Evolutionary conservation across 2,888 invertebrate genomes (phyloP).

Genomic region (Lithophane socia): DNA sequence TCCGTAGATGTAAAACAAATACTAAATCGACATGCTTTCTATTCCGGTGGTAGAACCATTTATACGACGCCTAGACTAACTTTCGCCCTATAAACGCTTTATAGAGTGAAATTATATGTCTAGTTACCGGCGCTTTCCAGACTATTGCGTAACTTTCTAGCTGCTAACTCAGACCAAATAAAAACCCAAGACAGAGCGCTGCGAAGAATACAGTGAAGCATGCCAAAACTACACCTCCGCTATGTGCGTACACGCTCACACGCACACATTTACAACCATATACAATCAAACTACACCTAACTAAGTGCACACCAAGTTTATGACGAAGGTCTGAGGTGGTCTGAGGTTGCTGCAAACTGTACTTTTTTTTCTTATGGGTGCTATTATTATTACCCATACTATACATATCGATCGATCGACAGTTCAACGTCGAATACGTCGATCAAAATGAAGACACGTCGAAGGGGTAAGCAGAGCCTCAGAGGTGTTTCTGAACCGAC

Average conservation of each 20-base stretch:
- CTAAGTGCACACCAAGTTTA: too few relatives aligned
- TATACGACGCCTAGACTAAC: slow-evolving; percentile 66
- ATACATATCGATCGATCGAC: neutral
- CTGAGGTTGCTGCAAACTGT: slow-evolving; percentile 3
- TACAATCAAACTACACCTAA: too few relatives aligned
- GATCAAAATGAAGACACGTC: neutral
- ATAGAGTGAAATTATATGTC: slow-evolving; percentile 68
- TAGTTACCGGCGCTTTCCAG: slow-evolving; percentile 59
- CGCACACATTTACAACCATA: too few relatives aligned
- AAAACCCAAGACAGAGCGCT: too few relatives aligned
- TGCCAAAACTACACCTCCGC: too few relatives aligned
- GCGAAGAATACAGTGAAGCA: too few relatives aligned
- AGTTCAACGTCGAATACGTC: neutral
- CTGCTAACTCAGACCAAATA: neutral
- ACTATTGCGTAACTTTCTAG: slow-evolving; percentile 30
- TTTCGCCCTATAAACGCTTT: slow-evolving; percentile 73
- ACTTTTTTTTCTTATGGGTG: neutral
- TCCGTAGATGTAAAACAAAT: slow-evolving; percentile 5
- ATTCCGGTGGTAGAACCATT: slow-evolving; percentile 49
- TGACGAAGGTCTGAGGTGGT: neutral
- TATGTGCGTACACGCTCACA: too few relatives aligned
- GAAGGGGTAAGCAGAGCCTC: neutral
- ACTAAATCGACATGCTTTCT: slow-evolving; percentile 51
- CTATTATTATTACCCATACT: neutral
- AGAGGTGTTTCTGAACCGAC: neutral